phyloP scores from a whole-genome alignment of 2,113 vertebrate genomes.

The Tachuris rubrigastra region DNA sequence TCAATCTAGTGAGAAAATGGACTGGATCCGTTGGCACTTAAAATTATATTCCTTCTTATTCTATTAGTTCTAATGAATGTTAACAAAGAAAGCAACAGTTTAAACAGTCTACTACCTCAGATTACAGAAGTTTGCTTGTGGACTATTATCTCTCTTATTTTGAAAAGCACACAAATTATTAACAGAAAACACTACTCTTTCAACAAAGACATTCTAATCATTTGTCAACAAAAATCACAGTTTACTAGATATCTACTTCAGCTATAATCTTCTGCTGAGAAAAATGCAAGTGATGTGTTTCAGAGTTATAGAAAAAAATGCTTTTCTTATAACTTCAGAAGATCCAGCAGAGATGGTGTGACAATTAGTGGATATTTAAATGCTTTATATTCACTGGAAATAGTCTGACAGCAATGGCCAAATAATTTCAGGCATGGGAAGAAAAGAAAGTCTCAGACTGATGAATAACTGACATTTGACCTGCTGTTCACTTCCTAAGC shows the following conservation, averaged over 20 bases:
- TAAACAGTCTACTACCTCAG: not conserved
- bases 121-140: not conserved
- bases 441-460: conserved; percentile 54
- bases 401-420: not conserved
- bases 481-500: conserved; percentile 44
- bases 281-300: not conserved
- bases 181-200: not conserved
- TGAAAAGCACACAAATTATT: conserved; percentile 18
- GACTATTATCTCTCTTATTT: not conserved
- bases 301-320: not conserved
- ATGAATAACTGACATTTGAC: conserved; percentile 52
- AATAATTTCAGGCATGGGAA: conserved; percentile 50
- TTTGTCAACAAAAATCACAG: not conserved
- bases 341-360: not conserved
- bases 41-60: not conserved
- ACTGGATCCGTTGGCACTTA: not conserved
- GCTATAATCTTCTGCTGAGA: not conserved
- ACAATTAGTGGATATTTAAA: conserved; percentile 47
- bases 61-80: not conserved
- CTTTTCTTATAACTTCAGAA: not conserved
- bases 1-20: not conserved
- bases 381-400: conserved; percentile 15
- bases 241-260: not conserved
- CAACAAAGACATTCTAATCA: not conserved
- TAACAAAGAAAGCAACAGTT: not conserved